Evolutionary conservation across 2,888 invertebrate species (phyloP).

Genomic region (Ophioninae sp.): DNA sequence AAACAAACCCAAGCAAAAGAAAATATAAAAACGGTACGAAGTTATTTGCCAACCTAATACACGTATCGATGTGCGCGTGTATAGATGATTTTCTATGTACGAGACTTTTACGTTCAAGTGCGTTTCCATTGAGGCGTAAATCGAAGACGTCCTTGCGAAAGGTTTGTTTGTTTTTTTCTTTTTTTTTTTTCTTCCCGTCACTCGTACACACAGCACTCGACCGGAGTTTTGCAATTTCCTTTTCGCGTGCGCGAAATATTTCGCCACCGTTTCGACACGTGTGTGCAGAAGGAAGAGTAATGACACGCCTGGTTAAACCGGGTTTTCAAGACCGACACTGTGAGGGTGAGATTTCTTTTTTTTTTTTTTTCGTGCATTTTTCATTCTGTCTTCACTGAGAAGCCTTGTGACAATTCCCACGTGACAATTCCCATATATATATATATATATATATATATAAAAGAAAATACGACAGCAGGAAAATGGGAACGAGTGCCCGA

Average conservation of each 20-base stretch:
- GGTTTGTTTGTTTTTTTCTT: too few species aligned
- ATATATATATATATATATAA: constrained; percentile 17
- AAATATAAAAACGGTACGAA: too few species aligned
- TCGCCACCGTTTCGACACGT: constrained; percentile 18
- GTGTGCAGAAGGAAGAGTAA: constrained; percentile 64
- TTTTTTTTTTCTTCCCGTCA: constrained; percentile 21
- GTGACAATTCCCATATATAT: neutral
- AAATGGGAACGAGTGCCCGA: constrained; percentile 51
- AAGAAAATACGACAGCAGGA: neutral
- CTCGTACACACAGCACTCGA: neutral
- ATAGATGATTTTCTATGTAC: neutral
- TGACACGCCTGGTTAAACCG: constrained; percentile 68
- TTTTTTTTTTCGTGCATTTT: constrained; percentile 6
- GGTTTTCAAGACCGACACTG: constrained; percentile 59
- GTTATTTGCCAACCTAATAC: too few species aligned
- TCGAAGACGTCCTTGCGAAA: constrained; percentile 65
- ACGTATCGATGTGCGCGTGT: constrained; percentile 38
- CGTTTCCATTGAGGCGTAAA: constrained; percentile 66
- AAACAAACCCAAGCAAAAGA: too few species aligned
- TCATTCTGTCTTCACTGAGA: constrained; percentile 1
- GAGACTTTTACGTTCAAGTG: neutral
- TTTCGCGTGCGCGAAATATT: neutral
- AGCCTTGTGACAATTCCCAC: constrained; percentile 10
- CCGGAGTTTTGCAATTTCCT: neutral
- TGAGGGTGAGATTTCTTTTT: constrained; percentile 9